Percentiles rank a stretch among this genome's conserved stretches.
phyloP scores from a whole-genome alignment of 2,113 vertebrate species.

The Paracanthobrama guichenoti region DNA sequence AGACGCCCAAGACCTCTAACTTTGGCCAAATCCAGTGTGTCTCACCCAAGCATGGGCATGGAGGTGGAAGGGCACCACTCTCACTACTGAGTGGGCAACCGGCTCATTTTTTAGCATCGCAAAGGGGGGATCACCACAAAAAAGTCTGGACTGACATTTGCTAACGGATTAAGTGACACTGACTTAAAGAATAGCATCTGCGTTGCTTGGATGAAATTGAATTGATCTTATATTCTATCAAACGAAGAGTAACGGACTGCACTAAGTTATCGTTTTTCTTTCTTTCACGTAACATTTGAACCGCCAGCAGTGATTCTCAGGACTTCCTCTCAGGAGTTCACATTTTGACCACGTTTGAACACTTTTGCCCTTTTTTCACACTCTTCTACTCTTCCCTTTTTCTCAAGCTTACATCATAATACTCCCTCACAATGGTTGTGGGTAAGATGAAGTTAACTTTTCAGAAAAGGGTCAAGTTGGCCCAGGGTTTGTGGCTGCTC shows the following conservation, averaged over 20 bases:
- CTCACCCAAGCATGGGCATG: slow-evolving; percentile 73
- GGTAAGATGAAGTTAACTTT: slow-evolving; percentile 82
- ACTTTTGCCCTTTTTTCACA: not conserved
- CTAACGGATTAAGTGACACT: slow-evolving; percentile 22
- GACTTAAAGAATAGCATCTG: not conserved
- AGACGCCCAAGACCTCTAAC: slow-evolving; percentile 64
- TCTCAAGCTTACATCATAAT: not conserved
- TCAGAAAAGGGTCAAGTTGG: slow-evolving; percentile 79
- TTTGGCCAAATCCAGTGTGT: slow-evolving; percentile 72
- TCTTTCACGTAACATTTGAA: not conserved
- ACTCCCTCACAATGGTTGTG: slow-evolving; percentile 74
- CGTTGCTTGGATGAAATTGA: slow-evolving; percentile 20
- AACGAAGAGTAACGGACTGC: slow-evolving; percentile 13
- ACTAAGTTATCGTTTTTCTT: not conserved
- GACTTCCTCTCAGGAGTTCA: not conserved
- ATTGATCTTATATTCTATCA: slow-evolving; percentile 4
- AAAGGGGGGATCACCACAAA: slow-evolving; percentile 65
- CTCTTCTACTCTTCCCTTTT: not conserved
- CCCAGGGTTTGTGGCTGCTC: slow-evolving; percentile 82
- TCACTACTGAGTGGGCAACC: slow-evolving; percentile 61
- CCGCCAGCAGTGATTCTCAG: not conserved
- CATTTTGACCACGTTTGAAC: not conserved
- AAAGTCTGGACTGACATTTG: slow-evolving; percentile 49
- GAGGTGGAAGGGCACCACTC: slow-evolving; percentile 60
- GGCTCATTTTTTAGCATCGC: slow-evolving; percentile 62